A percentile compares a stretch with the other conserved stretches of the same genome.
Conservation (phyloP, 2,113 vertebrate genomes). For the Panthera uncia region DNA sequence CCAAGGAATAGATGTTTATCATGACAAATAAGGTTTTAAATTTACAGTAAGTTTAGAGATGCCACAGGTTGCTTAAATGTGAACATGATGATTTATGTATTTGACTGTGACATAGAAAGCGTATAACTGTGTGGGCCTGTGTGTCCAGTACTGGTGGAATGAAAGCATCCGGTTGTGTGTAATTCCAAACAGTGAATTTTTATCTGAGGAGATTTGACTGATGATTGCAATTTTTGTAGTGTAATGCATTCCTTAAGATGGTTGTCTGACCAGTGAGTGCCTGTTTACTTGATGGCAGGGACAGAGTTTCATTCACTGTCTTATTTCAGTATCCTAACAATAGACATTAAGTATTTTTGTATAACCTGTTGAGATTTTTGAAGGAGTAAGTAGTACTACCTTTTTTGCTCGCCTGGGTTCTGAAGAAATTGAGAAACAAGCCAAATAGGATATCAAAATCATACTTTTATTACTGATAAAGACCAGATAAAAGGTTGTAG, state of each 20-base stretch:
- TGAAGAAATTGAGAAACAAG: slow-evolving; percentile 39
- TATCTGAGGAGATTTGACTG: background rate
- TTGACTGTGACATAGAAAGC: background rate
- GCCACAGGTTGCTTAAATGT: background rate
- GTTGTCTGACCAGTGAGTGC: background rate
- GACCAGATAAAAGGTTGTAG: background rate
- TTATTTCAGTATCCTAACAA: background rate
- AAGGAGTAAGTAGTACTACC: background rate
- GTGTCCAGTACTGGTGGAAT: background rate
- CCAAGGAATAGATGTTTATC: background rate
- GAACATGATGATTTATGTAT: background rate
- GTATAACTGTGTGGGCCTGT: background rate
- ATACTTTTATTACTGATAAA: background rate
- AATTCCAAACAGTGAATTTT: background rate
- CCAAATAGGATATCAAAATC: background rate
- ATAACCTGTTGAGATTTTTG: background rate
- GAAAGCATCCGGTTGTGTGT: background rate
- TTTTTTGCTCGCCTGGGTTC: background rate
- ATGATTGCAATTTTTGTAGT: background rate
- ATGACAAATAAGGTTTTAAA: background rate
- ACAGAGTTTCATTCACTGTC: background rate
- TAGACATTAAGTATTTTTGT: background rate
- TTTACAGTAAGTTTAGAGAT: background rate
- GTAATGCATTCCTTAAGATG: background rate
- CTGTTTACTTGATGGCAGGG: background rate